Conservation (phyloP, 2,888 invertebrate species). For the Aporophyla lueneburgensis region DNA sequence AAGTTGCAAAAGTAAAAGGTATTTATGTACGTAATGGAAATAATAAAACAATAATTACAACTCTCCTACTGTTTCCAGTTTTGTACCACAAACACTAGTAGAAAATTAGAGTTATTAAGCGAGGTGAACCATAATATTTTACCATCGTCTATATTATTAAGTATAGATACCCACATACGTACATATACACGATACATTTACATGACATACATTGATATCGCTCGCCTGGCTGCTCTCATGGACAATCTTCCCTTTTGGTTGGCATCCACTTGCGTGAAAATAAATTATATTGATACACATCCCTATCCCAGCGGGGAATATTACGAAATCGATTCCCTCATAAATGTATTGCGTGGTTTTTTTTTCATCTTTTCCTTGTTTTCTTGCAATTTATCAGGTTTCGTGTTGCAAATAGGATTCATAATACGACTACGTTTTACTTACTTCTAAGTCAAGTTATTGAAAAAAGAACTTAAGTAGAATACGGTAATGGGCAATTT, state of each 20-base stretch:
- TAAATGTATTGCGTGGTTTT: conserved; percentile 40
- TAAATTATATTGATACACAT: conserved; percentile 50
- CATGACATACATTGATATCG: conserved; percentile 31
- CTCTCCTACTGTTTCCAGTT: not conserved
- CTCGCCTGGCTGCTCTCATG: conserved; percentile 23
- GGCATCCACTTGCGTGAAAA: conserved; percentile 43
- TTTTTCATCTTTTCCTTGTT: conserved; percentile 44
- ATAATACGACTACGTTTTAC: conserved; percentile 1
- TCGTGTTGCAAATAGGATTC: conserved; percentile 4
- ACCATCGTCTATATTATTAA: not conserved
- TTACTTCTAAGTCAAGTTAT: not conserved
- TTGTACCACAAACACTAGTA: not conserved
- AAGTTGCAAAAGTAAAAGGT: not conserved
- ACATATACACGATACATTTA: conserved; percentile 18
- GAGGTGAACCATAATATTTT: not conserved
- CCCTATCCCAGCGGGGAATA: conserved; percentile 31
- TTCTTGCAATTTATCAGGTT: conserved; percentile 21
- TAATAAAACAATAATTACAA: not conserved
- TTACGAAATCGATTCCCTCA: conserved; percentile 51
- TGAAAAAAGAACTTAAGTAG: not conserved
- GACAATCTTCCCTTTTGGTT: conserved; percentile 37
- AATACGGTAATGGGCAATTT: not conserved
- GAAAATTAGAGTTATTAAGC: not conserved
- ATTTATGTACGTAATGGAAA: not conserved
- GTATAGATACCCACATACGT: not conserved